Conservation (phyloP, 2,113 vertebrate species). For the Nyctereutes procyonoides region DNA sequence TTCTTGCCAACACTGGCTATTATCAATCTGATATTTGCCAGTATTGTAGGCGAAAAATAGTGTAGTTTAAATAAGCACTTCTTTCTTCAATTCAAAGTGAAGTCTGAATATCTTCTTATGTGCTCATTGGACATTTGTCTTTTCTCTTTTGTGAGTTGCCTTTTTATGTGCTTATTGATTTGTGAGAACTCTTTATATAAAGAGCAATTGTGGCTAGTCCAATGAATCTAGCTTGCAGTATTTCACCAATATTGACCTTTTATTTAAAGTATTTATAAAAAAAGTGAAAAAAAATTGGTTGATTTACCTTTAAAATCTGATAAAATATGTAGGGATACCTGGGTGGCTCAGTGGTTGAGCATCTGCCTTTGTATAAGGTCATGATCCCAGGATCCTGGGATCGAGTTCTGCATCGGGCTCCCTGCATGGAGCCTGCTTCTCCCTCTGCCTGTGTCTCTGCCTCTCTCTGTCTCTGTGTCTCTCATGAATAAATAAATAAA, state of each 20-base stretch:
- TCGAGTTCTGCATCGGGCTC: too few relatives aligned
- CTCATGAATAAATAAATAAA: too few relatives aligned
- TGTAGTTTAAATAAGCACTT: background rate
- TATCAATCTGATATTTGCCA: background rate
- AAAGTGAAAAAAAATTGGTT: background rate
- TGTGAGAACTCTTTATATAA: background rate
- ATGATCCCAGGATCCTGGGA: too few relatives aligned
- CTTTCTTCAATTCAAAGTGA: background rate
- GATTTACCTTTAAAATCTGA: background rate
- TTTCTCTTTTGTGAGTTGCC: background rate
- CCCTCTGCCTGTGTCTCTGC: too few relatives aligned
- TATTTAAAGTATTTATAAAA: background rate
- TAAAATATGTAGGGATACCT: background rate
- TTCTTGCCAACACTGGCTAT: background rate
- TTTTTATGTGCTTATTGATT: background rate
- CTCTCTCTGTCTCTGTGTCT: too few relatives aligned
- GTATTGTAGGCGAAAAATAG: background rate
- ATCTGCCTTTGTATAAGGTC: background rate
- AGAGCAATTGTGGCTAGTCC: background rate
- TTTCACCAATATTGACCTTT: background rate
- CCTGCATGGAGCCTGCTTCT: too few relatives aligned
- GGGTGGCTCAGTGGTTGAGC: background rate
- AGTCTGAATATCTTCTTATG: background rate
- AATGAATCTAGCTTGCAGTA: background rate
- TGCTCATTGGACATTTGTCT: background rate